Conservation (phyloP, 2,113 vertebrate species). For the Phyllostomus discolor region DNA sequence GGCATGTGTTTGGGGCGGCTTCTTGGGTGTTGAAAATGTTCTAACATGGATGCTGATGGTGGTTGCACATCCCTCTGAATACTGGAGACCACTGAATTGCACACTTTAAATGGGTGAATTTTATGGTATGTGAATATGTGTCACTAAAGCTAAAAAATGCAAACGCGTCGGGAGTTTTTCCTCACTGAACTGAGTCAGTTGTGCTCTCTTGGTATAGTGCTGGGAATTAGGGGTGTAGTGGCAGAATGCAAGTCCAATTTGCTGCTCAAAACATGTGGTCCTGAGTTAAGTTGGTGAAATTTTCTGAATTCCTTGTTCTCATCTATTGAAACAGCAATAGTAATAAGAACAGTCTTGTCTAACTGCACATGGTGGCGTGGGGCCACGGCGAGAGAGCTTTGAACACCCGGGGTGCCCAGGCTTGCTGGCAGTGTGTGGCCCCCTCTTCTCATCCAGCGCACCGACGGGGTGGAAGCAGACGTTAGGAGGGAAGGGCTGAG, state of each 20-base stretch:
- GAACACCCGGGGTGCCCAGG: neutral
- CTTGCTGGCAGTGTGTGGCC: accelerated
- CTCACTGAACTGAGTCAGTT: neutral
- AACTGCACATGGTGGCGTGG: neutral
- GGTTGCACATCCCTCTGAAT: neutral
- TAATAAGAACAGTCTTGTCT: neutral
- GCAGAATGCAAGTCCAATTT: neutral
- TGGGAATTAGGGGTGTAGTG: neutral
- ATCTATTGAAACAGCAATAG: neutral
- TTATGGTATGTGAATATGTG: neutral
- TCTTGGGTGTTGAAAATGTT: neutral
- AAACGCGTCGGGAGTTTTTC: neutral
- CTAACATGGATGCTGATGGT: neutral
- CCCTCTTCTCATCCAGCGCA: too few species aligned
- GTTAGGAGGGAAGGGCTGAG: neutral
- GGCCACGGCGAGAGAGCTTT: neutral
- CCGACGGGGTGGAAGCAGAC: neutral
- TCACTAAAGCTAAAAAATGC: neutral
- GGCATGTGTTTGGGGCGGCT: neutral
- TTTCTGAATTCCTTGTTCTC: neutral
- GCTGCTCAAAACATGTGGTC: neutral
- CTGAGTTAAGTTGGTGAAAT: neutral
- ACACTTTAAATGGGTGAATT: neutral
- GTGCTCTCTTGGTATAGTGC: neutral
- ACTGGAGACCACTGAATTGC: neutral